These are phyloP conservation scores for Zoroaster sp. DNA, from an alignment of 53 echinoderm and acorn worm species.

Conservation along the genomic window DNA sequence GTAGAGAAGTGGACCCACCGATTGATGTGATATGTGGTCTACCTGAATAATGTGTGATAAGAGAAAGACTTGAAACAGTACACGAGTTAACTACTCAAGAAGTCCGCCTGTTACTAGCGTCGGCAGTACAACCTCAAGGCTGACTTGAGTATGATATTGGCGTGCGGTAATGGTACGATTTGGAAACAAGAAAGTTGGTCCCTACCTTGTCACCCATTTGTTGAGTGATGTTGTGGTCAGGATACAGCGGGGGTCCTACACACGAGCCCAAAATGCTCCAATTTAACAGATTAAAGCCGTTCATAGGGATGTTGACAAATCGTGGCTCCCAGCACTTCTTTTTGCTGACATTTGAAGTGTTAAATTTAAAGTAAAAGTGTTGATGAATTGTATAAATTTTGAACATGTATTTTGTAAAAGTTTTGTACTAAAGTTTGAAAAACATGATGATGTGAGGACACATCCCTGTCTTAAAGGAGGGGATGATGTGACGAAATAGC, in stretches of 20 bases:
- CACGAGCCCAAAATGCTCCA: neutral
- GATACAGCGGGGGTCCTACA: neutral
- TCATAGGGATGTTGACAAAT: neutral
- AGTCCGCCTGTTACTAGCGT: constrained; percentile 3
- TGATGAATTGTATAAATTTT: constrained; percentile 59
- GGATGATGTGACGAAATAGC: constrained; percentile 4
- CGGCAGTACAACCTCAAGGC: neutral
- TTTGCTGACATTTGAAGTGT: constrained; percentile 22
- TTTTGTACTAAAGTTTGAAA: neutral
- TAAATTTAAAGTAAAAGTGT: constrained; percentile 11
- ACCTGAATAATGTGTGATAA: neutral
- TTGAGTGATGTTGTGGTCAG: constrained; percentile 26
- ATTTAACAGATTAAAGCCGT: no score
- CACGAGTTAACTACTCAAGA: constrained; percentile 20
- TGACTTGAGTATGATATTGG: neutral
- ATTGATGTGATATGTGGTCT: neutral
- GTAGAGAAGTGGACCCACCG: no score
- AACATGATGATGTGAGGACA: constrained; percentile 23
- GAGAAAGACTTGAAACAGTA: neutral
- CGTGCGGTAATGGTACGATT: constrained; percentile 9
- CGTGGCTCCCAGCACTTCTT: neutral
- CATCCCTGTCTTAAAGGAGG: constrained; percentile 14
- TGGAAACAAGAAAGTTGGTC: constrained; percentile 32
- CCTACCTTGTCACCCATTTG: neutral
- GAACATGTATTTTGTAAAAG: neutral